A percentile compares a stretch with the other conserved stretches of the same genome.
Evolutionary conservation across 2,797 vertebrate species (phyloP).

Genomic region (Falco columbarius): DNA sequence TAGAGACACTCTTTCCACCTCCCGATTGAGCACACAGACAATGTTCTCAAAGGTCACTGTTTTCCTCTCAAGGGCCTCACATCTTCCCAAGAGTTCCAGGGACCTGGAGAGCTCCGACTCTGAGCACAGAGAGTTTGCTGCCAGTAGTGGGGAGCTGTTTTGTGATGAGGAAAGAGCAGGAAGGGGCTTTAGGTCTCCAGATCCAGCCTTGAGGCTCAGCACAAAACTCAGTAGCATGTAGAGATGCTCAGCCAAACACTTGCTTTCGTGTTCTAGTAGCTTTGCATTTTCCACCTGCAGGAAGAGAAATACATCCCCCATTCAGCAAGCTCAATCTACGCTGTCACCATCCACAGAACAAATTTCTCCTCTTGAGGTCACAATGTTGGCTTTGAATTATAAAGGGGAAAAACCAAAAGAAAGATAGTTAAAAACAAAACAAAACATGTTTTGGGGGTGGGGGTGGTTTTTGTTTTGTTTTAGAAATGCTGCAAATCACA

Average conservation of each 20-base stretch:
- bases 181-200: slow-evolving; percentile 65
- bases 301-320: neutral
- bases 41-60: slow-evolving; percentile 92
- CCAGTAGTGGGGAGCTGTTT: slow-evolving; percentile 75
- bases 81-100: slow-evolving; percentile 82
- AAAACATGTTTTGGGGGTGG: neutral
- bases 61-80: slow-evolving; percentile 88
- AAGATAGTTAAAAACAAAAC: neutral
- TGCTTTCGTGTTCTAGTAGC: slow-evolving; percentile 87
- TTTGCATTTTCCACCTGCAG: slow-evolving; percentile 88
- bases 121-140: slow-evolving; percentile 48
- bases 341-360: neutral
- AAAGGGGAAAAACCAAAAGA: neutral
- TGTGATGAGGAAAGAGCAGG: slow-evolving; percentile 78
- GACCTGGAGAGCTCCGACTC: slow-evolving; percentile 49
- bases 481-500: neutral
- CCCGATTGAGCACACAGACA: slow-evolving; percentile 92
- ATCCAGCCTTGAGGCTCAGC: slow-evolving; percentile 64
- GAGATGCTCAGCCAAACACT: slow-evolving; percentile 85
- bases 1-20: slow-evolving; percentile 88
- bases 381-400: neutral
- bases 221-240: slow-evolving; percentile 83
- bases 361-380: neutral
- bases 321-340: neutral
- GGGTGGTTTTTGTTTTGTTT: neutral